Conservation (phyloP, 2,888 invertebrate genomes). For the Mechanitis messenoides region DNA sequence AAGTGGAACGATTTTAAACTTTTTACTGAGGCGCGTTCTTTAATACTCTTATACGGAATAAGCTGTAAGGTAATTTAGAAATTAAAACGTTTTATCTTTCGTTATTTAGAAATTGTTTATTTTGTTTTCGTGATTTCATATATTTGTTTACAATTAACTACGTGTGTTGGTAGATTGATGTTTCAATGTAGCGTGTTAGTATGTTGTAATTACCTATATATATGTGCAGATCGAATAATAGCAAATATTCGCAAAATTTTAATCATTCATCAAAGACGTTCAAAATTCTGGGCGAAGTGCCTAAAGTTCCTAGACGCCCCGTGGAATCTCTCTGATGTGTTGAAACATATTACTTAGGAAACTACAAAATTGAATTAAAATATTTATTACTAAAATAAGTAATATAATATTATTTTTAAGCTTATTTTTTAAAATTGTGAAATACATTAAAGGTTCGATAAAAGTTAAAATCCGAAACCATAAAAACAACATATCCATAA, state of each 20-base stretch:
- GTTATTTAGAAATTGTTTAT: no score
- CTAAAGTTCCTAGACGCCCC: conserved; percentile 40
- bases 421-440: neutral
- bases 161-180: no score
- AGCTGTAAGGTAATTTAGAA: neutral
- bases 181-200: no score
- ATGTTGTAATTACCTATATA: neutral
- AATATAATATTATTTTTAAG: neutral
- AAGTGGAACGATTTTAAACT: conserved; percentile 40
- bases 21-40: conserved; percentile 12
- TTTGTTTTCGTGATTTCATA: no score
- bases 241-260: conserved; percentile 19
- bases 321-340: conserved; percentile 51
- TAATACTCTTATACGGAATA: neutral
- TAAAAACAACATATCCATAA: neutral
- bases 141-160: no score
- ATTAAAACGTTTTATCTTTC: no score
- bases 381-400: no score
- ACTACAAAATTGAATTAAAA: neutral
- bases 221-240: conserved; percentile 10
- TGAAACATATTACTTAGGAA: neutral
- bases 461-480: no score
- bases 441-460: no score
- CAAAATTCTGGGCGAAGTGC: conserved; percentile 31
- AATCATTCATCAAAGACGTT: conserved; percentile 21